Evolutionary conservation across 1,140 invertebrate species (phyloP).

Genomic region (Rhyacophila brunnea): DNA sequence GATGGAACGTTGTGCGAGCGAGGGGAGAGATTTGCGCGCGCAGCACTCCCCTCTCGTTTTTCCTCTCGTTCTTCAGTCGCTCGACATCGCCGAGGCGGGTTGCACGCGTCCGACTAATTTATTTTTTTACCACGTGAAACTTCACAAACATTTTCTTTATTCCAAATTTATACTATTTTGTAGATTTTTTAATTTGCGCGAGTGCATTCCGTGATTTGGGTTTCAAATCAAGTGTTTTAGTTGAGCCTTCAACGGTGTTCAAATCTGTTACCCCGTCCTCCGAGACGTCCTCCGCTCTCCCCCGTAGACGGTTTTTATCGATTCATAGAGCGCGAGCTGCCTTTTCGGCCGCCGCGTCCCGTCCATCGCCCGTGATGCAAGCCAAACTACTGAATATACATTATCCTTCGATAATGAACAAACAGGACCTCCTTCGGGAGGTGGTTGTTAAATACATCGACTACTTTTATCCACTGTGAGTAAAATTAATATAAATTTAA

Average conservation of each 20-base stretch:
- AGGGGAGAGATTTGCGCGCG: slow-evolving; percentile 34
- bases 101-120: slow-evolving; percentile 37
- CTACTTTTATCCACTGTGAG: slow-evolving; percentile 65
- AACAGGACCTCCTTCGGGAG: slow-evolving; percentile 63
- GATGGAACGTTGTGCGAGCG: neutral
- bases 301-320: slow-evolving; percentile 34
- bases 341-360: slow-evolving; percentile 19
- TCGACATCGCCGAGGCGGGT: slow-evolving; percentile 16
- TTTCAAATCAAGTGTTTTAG: neutral
- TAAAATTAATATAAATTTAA: slow-evolving; percentile 38
- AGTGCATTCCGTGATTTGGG: neutral
- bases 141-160: no score
- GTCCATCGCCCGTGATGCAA: slow-evolving; percentile 40
- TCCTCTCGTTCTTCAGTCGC: slow-evolving; percentile 9
- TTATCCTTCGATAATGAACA: slow-evolving; percentile 62
- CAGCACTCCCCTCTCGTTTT: slow-evolving; percentile 21
- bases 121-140: no score
- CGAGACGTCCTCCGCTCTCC: neutral
- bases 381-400: slow-evolving; percentile 56
- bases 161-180: no score
- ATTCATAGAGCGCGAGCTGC: slow-evolving; percentile 31
- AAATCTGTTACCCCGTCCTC: neutral
- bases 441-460: slow-evolving; percentile 66
- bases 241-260: neutral
- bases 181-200: neutral